Base-by-base conservation (phyloP, 2,888 invertebrate species). In the Melinaea marsaeus region DNA sequence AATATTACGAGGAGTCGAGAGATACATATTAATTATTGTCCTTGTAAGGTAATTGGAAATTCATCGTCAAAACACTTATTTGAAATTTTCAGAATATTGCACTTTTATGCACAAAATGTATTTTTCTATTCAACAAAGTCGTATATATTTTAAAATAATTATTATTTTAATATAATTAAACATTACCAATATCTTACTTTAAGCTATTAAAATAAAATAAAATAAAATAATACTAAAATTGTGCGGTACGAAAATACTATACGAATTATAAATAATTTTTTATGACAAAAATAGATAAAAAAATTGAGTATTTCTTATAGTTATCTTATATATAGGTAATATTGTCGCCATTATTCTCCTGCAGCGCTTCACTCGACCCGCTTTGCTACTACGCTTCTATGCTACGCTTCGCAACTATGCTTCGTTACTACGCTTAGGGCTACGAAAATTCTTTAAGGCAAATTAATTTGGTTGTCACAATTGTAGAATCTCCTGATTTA, bases 331-430 rank as follows among this genome's bases (percentile, higher is more conserved):
- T 54, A 35, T 32, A 66, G 58, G 54, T 45, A 68, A 79, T 85
- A 85, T 84, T 85, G 81, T 88, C 85, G 79, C 89, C 79, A 85
- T 89, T 90, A 89, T 83, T 89, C 90, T 90, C 90, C 90, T 88
- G 85, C 86, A 74, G 83, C 85, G 71, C 68, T 72, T 69, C 73
- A 70, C 79, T 75, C 84, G 79, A 80, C 83, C 83, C 22, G 51
- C 51, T 51, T 32, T 32, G 11, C 51, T 51, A 51, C 22, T 32
- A 51, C 32, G 7, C 51, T 51, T 51, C 51, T 7, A 22, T 51
- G 32, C 22, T 11, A 51, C 32, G 22, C 51, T 51, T 32, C 22
- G 22, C 51, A 32, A 22, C 51, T 51, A 32, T 51, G 62, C 66
- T 61, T 64, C 74, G 70, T 32, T 51, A 62, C 66, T 61, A 65